Conservation (phyloP, 2,113 vertebrate species). For the Galbula dea region DNA sequence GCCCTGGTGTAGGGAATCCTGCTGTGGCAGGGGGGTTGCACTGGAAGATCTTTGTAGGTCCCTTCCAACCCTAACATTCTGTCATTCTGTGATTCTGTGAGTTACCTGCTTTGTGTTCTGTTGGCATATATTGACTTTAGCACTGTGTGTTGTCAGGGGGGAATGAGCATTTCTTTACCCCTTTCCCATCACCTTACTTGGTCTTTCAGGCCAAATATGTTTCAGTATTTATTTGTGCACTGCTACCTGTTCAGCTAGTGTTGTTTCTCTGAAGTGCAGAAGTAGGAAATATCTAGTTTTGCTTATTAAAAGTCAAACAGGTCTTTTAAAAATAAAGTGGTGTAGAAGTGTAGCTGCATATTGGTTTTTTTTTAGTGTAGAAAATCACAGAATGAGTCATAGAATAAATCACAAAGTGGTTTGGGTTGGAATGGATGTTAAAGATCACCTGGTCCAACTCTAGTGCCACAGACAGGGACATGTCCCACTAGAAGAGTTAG, state of each 20-base stretch:
- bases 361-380: neutral
- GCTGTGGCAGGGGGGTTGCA: no score
- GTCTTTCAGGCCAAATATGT: neutral
- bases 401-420: neutral
- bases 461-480: neutral
- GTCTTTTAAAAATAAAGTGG: neutral
- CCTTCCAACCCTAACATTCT: no score
- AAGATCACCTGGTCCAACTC: neutral
- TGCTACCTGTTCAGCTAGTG: neutral
- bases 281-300: neutral
- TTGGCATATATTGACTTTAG: neutral
- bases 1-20: no score
- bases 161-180: neutral
- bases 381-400: neutral
- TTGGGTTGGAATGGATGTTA: neutral
- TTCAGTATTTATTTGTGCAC: neutral
- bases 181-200: neutral
- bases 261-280: neutral
- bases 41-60: no score
- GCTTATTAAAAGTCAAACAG: neutral
- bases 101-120: neutral
- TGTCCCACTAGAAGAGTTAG: neutral
- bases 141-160: neutral
- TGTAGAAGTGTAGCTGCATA: neutral
- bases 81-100: no score